phyloP scores from a whole-genome alignment of 2,888 invertebrate genomes.

The Endotricha flammealis region DNA sequence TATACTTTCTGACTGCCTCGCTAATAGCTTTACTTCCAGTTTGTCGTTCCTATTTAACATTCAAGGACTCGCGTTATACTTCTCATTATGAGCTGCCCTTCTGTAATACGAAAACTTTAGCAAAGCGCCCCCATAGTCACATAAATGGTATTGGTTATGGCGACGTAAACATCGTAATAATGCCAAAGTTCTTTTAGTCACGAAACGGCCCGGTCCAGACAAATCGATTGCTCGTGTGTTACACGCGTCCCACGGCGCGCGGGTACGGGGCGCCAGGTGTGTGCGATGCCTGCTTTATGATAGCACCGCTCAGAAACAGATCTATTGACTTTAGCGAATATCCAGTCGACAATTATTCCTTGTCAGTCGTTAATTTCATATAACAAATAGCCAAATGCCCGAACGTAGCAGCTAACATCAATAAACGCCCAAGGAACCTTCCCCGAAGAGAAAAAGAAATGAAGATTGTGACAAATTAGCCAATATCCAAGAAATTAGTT shows the following conservation, averaged over 20 bases:
- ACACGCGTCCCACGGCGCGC: conserved; percentile 35
- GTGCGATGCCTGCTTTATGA: conserved; percentile 42
- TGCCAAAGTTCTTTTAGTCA: conserved; percentile 52
- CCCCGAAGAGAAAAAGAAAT: conserved; percentile 10
- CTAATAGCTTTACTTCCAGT: conserved; percentile 35
- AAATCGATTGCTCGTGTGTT: conserved; percentile 61
- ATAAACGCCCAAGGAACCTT: conserved; percentile 9
- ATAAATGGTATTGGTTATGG: conserved; percentile 52
- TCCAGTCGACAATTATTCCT: conserved; percentile 29
- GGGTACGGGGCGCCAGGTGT: conserved; percentile 45
- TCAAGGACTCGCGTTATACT: conserved; percentile 38
- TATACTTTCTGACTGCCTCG: conserved; percentile 28
- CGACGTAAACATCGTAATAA: conserved; percentile 56
- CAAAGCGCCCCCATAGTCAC: conserved; percentile 37
- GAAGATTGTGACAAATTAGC: conserved; percentile 13
- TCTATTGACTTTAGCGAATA: conserved; percentile 30
- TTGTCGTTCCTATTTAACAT: conserved; percentile 36
- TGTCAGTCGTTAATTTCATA: conserved; percentile 2
- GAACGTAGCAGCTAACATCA: conserved; percentile 8
- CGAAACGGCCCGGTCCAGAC: conserved; percentile 60
- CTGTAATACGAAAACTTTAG: conserved; percentile 47
- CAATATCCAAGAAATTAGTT: conserved; percentile 16
- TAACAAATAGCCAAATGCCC: not conserved
- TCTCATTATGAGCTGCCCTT: conserved; percentile 42
- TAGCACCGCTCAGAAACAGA: conserved; percentile 32